Base-by-base conservation (phyloP, 2,797 vertebrate genomes). In the Galago senegalensis region DNA sequence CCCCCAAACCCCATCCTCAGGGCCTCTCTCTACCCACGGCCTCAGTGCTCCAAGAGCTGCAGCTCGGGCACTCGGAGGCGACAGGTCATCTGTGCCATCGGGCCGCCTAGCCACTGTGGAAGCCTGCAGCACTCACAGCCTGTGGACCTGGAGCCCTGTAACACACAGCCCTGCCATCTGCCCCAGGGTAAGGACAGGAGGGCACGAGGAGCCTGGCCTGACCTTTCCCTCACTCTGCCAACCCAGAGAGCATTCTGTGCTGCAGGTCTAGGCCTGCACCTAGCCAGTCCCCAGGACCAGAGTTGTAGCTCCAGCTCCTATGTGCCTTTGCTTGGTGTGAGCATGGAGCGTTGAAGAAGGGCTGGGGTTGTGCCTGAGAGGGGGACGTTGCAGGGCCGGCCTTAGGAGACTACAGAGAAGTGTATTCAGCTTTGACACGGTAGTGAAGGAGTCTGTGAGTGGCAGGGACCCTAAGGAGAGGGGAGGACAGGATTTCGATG, bases 41-140 rank as follows among this genome's bases (percentile, higher is more conserved):
- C 60, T 63, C 97, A 99, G 99, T 99, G 99, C 98, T 99, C 99
- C 0, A 99, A 97, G 98, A 99, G 99, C 98, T 99, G 99, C 63
- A 95, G 93, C 84, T 98, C 98, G 0, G 99, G 99, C 37, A 98
- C 99, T 25, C 98, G 99, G 93, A 99, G 99, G 5, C 99, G 99
- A 2, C 99, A 99, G 97, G 99, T 99, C 96, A 98, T 99, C 98
- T 99, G 99, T 69, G 99, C 99, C 1, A 98, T 99, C 1, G 91
- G 95, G 0, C 98, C 99, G 3, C 99, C 99, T 92, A 98, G 98
- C 87, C 98, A 77, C 0, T 99, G 99, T 49, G 94, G 96, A 95
- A 73, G 95, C 88, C 97, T 97, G 76, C 98, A 98, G 95, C 97
- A 95, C 5, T 97, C 98, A 73, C 99, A 98, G 97, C 99, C 99